These are phyloP conservation scores for Dicyrtoma fusca DNA, from an alignment of 2,888 invertebrate species.

Conservation along the genomic window DNA sequence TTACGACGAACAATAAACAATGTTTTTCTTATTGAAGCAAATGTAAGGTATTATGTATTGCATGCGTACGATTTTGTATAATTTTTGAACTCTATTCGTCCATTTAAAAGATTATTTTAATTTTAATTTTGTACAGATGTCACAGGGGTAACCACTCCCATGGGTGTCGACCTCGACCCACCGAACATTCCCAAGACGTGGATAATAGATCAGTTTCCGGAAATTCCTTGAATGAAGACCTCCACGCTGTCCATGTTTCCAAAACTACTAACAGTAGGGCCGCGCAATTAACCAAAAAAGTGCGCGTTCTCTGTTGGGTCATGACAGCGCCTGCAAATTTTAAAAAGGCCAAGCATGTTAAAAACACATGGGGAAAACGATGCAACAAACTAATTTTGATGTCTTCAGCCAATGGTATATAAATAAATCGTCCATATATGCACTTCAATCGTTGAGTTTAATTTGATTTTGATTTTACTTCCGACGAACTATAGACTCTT, in stretches of 20 bases:
- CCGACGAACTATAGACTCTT: no score
- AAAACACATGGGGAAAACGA: slow-evolving; percentile 92
- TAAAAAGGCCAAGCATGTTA: slow-evolving; percentile 84
- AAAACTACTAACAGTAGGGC: slow-evolving; percentile 65
- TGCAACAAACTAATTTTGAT: slow-evolving; percentile 87
- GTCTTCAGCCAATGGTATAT: slow-evolving; percentile 74
- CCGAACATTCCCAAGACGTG: slow-evolving; percentile 59
- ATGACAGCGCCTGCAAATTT: slow-evolving; percentile 94
- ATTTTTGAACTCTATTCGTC: no score
- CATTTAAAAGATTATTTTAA: no score
- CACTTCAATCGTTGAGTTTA: no score
- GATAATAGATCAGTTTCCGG: slow-evolving; percentile 61
- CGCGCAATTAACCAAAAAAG: slow-evolving; percentile 71
- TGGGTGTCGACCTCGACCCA: slow-evolving; percentile 52
- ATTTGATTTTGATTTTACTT: no score
- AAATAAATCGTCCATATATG: no score
- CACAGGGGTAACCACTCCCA: slow-evolving; percentile 56
- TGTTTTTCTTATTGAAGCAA: neutral
- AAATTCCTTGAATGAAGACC: slow-evolving; percentile 67
- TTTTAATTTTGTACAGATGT: slow-evolving; percentile 33
- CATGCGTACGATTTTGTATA: neutral
- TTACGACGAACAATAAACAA: neutral
- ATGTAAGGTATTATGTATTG: neutral
- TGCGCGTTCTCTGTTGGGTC: slow-evolving; percentile 92
- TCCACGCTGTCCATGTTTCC: slow-evolving; percentile 67